phyloP scores from a whole-genome alignment of 2,113 vertebrate genomes.

The Dromaius novaehollandiae region DNA sequence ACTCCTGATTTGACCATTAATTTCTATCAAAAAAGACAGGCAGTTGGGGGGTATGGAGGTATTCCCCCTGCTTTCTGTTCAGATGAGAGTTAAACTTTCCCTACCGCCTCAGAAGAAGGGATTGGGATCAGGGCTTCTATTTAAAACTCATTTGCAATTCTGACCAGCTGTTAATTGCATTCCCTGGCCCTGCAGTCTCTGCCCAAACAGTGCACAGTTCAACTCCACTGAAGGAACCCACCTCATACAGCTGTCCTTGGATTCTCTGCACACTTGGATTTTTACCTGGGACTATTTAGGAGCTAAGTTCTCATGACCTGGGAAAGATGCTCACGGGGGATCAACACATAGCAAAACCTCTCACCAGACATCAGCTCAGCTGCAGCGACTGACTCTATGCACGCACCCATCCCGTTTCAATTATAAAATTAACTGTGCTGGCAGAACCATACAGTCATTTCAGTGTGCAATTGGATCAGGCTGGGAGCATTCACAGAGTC shows the following conservation, averaged over 20 bases:
- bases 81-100: background rate
- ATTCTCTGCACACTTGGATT: background rate
- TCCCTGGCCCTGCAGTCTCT: background rate
- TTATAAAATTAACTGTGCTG: background rate
- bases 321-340: background rate
- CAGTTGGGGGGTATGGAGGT: background rate
- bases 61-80: background rate
- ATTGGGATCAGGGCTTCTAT: background rate
- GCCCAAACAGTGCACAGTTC: background rate
- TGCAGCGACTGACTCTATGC: background rate
- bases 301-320: background rate
- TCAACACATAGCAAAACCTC: background rate
- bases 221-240: background rate
- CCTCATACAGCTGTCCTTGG: background rate
- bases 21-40: background rate
- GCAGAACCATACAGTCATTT: background rate
- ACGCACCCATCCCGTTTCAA: background rate
- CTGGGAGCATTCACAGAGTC: background rate
- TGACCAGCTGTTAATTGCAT: background rate
- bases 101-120: background rate
- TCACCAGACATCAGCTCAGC: background rate
- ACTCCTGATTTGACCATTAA: background rate
- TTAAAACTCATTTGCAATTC: background rate
- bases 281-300: background rate
- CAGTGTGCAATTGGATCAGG: accelerated